phyloP scores from a whole-genome alignment of 1,140 invertebrate genomes.

The Pectinophora gossypiella region DNA sequence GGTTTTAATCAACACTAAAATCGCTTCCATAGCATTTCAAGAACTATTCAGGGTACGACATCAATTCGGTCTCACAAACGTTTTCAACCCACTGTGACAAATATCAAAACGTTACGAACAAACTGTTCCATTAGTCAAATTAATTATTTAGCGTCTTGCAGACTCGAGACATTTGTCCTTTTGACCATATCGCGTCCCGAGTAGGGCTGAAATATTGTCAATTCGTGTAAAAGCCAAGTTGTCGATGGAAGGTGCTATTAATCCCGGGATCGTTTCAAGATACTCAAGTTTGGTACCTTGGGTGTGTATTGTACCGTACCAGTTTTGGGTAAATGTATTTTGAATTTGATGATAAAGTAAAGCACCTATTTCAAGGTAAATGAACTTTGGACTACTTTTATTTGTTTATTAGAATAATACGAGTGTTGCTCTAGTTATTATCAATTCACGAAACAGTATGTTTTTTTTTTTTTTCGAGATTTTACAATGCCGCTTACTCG shows the following conservation, averaged over 20 bases:
- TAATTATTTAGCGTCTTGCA: conserved; percentile 65
- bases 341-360: too few species aligned
- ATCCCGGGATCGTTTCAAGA: conserved; percentile 1
- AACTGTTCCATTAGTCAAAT: conserved; percentile 67
- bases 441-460: too few species aligned
- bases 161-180: conserved; percentile 39
- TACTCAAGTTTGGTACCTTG: too few species aligned
- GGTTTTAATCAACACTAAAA: background rate
- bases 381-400: background rate
- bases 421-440: background rate
- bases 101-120: conserved; percentile 50
- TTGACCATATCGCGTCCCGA: conserved; percentile 41
- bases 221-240: conserved; percentile 51
- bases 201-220: conserved; percentile 36
- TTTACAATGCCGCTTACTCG: too few species aligned
- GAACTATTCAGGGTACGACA: conserved; percentile 9
- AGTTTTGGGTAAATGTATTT: too few species aligned
- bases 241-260: conserved; percentile 30
- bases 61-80: conserved; percentile 8
- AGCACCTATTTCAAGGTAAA: too few species aligned
- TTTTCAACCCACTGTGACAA: conserved; percentile 40
- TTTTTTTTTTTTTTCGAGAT: too few species aligned
- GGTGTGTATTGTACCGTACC: too few species aligned
- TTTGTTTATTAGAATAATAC: background rate
- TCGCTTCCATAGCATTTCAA: background rate